phyloP scores from a whole-genome alignment of 2,797 vertebrate species.

The Rhinatrema bivittatum region DNA sequence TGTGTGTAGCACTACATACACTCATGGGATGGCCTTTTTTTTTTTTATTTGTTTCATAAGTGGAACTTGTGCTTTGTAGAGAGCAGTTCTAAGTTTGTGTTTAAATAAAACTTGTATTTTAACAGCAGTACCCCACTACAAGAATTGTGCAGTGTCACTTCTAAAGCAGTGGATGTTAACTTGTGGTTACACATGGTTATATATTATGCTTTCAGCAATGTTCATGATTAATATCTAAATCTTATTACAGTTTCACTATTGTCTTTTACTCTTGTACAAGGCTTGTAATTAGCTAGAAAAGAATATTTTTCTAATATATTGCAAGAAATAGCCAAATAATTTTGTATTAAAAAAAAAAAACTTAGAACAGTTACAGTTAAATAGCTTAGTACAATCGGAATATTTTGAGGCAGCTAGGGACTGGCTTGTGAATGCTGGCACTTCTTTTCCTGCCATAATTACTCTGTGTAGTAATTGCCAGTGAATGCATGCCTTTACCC shows the following conservation, averaged over 20 bases:
- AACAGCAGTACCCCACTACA: too few relatives aligned
- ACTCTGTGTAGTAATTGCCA: constrained; percentile 47
- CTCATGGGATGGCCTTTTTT: too few relatives aligned
- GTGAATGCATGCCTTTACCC: constrained; percentile 35
- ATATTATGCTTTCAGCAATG: too few relatives aligned
- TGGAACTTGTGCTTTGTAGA: too few relatives aligned
- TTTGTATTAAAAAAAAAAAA: constrained; percentile 48
- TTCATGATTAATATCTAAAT: constrained; percentile 16
- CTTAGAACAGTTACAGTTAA: constrained; percentile 43
- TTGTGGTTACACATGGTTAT: too few relatives aligned
- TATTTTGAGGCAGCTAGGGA: constrained; percentile 46
- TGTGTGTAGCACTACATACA: too few relatives aligned
- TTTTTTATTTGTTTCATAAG: too few relatives aligned
- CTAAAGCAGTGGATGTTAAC: too few relatives aligned
- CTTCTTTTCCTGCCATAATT: constrained; percentile 45
- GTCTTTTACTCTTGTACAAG: constrained; percentile 49
- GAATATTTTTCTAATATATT: constrained; percentile 71
- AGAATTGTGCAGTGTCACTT: too few relatives aligned
- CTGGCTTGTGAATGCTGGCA: constrained; percentile 44
- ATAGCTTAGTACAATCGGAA: constrained; percentile 87
- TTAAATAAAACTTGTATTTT: too few relatives aligned
- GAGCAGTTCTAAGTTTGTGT: too few relatives aligned
- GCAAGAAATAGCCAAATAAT: constrained; percentile 60
- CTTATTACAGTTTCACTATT: constrained; percentile 12
- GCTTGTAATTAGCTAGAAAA: constrained; percentile 60